Conservation (phyloP, 1,140 invertebrate species). For the Drosophila insularis region DNA sequence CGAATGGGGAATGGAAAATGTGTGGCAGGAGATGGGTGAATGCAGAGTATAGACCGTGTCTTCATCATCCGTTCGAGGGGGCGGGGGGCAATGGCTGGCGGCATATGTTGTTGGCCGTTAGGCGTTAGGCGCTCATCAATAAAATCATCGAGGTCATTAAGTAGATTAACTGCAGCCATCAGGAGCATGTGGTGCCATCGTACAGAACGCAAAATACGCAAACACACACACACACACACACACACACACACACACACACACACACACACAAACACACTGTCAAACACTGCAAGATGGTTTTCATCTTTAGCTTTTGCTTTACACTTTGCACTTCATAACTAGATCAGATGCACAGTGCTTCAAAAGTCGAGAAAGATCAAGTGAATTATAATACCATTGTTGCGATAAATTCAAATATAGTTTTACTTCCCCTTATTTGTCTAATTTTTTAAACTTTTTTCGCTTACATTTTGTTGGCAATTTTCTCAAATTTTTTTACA, state of each 20-base stretch:
- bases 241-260: slow-evolving; percentile 24
- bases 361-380: not conserved
- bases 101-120: slow-evolving; percentile 60
- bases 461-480: no score
- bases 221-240: slow-evolving; percentile 32
- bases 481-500: no score
- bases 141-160: slow-evolving; percentile 83
- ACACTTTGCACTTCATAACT: slow-evolving; percentile 74
- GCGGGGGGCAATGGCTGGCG: slow-evolving; percentile 33
- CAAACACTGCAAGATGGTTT: slow-evolving; percentile 37
- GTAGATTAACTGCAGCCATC: slow-evolving; percentile 82
- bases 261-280: slow-evolving; percentile 6
- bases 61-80: slow-evolving; percentile 58
- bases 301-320: slow-evolving; percentile 66
- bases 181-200: slow-evolving; percentile 76
- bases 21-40: no score
- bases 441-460: no score
- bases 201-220: slow-evolving; percentile 65
- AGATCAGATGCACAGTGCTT: slow-evolving; percentile 46
- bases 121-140: slow-evolving; percentile 79
- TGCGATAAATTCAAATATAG: no score
- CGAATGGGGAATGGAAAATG: not conserved
- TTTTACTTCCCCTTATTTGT: no score
- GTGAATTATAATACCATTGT: no score
- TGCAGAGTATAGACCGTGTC: slow-evolving; percentile 47